A percentile compares a stretch with the other conserved stretches of the same genome.
phyloP scores from a whole-genome alignment of 1,140 invertebrate species.

The Leptonema lineaticorne region DNA sequence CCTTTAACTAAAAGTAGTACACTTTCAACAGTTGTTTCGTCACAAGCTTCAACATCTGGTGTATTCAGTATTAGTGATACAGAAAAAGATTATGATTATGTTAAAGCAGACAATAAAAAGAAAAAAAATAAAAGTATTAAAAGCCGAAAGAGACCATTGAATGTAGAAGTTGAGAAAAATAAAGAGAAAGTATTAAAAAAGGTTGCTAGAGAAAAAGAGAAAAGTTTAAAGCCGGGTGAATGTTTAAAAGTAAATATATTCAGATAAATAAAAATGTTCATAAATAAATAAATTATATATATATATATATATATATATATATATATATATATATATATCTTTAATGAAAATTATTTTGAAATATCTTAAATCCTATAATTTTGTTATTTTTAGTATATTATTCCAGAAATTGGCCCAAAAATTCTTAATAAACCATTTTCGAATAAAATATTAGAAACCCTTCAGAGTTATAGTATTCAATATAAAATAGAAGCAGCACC shows the following conservation, averaged over 20 bases:
- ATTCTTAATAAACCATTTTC: conserved; percentile 46
- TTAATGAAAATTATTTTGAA: no score
- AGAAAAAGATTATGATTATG: background rate
- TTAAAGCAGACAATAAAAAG: background rate
- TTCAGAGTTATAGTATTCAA: conserved; percentile 44
- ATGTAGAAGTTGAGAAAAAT: background rate
- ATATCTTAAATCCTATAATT: no score
- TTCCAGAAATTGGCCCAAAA: conserved; percentile 54
- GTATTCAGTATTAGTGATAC: background rate
- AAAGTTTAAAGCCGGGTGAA: conserved; percentile 57
- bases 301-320: no score
- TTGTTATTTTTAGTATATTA: conserved; percentile 48
- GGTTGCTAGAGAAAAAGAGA: conserved; percentile 42
- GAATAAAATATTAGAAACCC: conserved; percentile 44
- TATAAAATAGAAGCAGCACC: conserved; percentile 43
- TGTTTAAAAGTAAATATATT: conserved; percentile 59
- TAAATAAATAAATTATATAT: no score
- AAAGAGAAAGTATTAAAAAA: conserved; percentile 46
- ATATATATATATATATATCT: conserved; percentile 1
- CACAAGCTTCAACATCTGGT: background rate
- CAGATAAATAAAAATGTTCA: no score
- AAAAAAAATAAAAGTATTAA: background rate
- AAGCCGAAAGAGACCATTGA: background rate
- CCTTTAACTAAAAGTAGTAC: no score
- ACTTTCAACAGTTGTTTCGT: background rate